These are phyloP conservation scores for Athene noctua DNA, from an alignment of 2,113 vertebrate species.

Conservation along the genomic window DNA sequence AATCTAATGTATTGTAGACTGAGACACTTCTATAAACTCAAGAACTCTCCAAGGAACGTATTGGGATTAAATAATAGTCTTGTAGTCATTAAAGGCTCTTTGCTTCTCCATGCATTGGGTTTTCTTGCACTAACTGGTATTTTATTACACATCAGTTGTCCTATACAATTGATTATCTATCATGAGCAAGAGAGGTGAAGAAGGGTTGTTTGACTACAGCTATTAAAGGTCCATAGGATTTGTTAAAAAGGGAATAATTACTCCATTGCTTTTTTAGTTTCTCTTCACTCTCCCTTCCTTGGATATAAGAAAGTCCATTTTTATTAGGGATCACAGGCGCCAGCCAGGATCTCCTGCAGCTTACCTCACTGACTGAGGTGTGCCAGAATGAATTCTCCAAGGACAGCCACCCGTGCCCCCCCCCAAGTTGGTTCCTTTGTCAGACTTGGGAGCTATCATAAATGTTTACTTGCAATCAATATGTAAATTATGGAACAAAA, in stretches of 20 bases:
- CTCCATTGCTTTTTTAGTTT: not conserved
- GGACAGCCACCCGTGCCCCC: not conserved
- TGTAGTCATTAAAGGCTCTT: constrained; percentile 13
- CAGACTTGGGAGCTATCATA: not conserved
- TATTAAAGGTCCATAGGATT: constrained; percentile 15
- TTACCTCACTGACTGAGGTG: too few relatives aligned
- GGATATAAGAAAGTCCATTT: not conserved
- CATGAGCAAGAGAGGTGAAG: constrained; percentile 5
- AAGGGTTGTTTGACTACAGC: constrained; percentile 25
- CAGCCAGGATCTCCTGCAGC: not conserved
- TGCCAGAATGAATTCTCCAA: not conserved
- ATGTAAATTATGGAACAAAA: not conserved
- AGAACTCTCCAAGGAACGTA: constrained; percentile 13
- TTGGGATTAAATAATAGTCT: constrained; percentile 31
- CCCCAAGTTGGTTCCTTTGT: not conserved
- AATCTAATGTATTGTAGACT: not conserved
- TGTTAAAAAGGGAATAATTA: constrained; percentile 37
- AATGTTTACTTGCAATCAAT: not conserved
- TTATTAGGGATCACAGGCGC: not conserved
- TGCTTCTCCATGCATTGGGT: not conserved
- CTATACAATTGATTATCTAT: constrained; percentile 40
- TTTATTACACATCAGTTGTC: constrained; percentile 42
- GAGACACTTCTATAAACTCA: constrained; percentile 13
- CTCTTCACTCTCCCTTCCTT: not conserved
- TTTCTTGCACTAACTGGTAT: constrained; percentile 2